Evolutionary conservation across 2,888 invertebrate genomes (phyloP).

Genomic region (Parasteatoda lunata): DNA sequence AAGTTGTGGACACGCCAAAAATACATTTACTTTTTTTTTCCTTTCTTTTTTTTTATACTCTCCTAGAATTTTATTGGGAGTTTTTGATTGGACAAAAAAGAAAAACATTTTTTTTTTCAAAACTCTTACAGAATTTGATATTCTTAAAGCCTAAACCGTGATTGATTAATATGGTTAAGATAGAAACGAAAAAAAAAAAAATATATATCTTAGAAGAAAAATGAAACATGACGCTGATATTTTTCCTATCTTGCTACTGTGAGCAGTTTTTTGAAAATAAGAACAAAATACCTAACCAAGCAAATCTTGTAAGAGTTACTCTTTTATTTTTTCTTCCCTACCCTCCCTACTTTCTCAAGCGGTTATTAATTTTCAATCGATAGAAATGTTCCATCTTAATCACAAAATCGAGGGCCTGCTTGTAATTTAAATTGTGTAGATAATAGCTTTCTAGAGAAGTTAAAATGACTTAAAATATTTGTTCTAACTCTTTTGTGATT

Average conservation of each 20-base stretch:
- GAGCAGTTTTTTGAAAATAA: slow-evolving; percentile 4
- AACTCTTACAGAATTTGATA: slow-evolving; percentile 17
- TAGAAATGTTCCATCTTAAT: slow-evolving; percentile 8
- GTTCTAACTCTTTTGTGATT: too few relatives aligned
- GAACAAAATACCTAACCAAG: slow-evolving; percentile 13
- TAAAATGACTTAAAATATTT: too few relatives aligned
- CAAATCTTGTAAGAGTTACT: not conserved
- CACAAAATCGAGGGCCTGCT: too few relatives aligned
- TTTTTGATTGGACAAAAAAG: not conserved
- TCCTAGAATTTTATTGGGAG: not conserved
- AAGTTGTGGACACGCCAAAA: slow-evolving; percentile 36
- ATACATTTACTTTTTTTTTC: slow-evolving; percentile 34
- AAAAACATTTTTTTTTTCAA: not conserved
- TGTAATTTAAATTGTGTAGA: too few relatives aligned
- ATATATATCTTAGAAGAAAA: not conserved
- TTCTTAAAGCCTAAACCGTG: slow-evolving; percentile 27
- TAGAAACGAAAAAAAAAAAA: slow-evolving; percentile 18
- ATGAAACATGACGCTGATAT: slow-evolving; percentile 20
- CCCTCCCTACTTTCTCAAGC: not conserved
- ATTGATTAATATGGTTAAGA: slow-evolving; percentile 36
- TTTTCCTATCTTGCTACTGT: not conserved
- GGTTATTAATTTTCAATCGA: slow-evolving; percentile 55
- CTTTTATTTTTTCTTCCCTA: too few relatives aligned
- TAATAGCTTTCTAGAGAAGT: too few relatives aligned
- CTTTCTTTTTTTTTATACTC: slow-evolving; percentile 23